Percentiles rank a stretch among this genome's conserved stretches.
These are phyloP conservation scores for Rugalucina vietnamica DNA, from an alignment of 2,888 invertebrate genomes.

Conservation along the genomic window DNA sequence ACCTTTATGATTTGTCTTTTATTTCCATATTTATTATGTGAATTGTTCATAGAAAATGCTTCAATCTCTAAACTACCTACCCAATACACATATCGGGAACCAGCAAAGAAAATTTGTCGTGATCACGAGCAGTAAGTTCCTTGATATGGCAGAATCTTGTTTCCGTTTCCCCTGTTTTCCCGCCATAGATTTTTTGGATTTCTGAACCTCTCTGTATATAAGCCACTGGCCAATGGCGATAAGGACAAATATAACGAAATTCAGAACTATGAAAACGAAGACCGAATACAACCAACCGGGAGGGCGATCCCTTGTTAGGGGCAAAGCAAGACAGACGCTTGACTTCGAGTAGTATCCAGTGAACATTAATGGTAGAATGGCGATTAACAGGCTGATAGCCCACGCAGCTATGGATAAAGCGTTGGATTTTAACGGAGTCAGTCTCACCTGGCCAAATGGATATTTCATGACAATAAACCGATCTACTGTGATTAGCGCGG, in stretches of 20 bases:
- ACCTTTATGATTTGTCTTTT: no score
- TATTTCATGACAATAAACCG: constrained; percentile 87
- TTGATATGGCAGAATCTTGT: background rate
- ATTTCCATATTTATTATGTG: no score
- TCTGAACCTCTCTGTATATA: constrained; percentile 74
- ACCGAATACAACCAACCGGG: constrained; percentile 82
- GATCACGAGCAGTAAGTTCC: background rate
- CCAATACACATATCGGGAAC: no score
- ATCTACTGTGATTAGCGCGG: constrained; percentile 87
- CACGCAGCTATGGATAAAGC: constrained; percentile 67
- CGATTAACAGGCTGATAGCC: constrained; percentile 72
- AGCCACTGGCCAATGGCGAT: constrained; percentile 77
- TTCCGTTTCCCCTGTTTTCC: background rate
- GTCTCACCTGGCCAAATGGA: constrained; percentile 84
- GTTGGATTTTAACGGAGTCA: constrained; percentile 66
- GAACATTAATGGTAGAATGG: constrained; percentile 76
- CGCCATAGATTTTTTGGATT: background rate
- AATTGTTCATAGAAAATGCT: no score
- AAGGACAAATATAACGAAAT: constrained; percentile 71
- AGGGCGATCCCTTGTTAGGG: constrained; percentile 77
- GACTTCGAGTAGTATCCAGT: constrained; percentile 77
- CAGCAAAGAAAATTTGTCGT: no score
- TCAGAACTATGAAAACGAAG: constrained; percentile 78
- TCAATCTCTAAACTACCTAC: no score
- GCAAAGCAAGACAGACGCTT: constrained; percentile 79